phyloP scores from a whole-genome alignment of 2,113 vertebrate species.

The Columbina picui region DNA sequence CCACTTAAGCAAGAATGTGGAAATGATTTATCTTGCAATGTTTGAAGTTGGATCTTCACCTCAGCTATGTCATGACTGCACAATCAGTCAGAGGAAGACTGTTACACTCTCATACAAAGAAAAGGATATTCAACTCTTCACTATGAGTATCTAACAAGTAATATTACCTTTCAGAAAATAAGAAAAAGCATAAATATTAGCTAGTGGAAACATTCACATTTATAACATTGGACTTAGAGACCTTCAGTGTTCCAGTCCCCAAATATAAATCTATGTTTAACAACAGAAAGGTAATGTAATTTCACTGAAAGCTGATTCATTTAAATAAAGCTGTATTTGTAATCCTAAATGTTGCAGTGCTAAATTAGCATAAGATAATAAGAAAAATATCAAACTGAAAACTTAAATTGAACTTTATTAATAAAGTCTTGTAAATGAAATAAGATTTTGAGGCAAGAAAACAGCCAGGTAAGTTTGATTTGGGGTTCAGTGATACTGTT shows the following conservation, averaged over 20 bases:
- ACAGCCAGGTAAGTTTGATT: not conserved
- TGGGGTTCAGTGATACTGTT: not conserved
- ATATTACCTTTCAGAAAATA: constrained; percentile 67
- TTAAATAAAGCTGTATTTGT: constrained; percentile 12
- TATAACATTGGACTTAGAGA: constrained; percentile 18
- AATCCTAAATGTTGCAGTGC: not conserved
- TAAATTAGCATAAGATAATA: not conserved
- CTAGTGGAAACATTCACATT: constrained; percentile 38
- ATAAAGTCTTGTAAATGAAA: not conserved
- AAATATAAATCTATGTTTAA: constrained; percentile 43
- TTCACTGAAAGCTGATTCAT: not conserved
- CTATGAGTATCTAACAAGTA: constrained; percentile 37
- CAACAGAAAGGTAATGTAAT: constrained; percentile 14
- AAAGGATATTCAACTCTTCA: constrained; percentile 59
- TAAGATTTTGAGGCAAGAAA: not conserved
- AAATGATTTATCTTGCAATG: constrained; percentile 89
- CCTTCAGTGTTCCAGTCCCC: constrained; percentile 9
- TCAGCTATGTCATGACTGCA: constrained; percentile 73
- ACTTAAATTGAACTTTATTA: not conserved
- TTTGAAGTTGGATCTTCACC: constrained; percentile 74
- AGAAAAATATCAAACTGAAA: not conserved
- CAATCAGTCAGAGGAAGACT: constrained; percentile 81
- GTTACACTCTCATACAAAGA: constrained; percentile 68
- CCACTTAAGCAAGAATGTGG: constrained; percentile 91
- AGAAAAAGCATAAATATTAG: constrained; percentile 67